Base-by-base conservation (phyloP, 2,888 invertebrate genomes). In the Tridacna crocea region DNA sequence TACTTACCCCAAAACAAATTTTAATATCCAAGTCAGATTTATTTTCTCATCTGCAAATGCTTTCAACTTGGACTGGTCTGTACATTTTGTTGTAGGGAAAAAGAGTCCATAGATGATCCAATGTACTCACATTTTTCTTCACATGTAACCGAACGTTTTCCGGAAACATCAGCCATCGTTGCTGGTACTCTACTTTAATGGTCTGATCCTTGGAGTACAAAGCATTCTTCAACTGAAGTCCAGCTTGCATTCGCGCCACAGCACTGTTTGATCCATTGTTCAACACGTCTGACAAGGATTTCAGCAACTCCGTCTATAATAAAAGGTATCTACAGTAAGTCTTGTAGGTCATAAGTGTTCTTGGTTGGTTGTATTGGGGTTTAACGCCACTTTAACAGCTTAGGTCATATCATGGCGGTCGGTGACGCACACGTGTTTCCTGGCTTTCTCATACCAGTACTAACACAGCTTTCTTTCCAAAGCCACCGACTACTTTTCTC, bases 201-300 rank as follows among this genome's bases (percentile, higher is more conserved):
- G 95, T 95, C 46, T 96, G 95, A 95, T 99, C 99, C 96, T 99
- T 99, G 84, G 99, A 98, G 81, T 98, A 98, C 76, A 99, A 96
- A 92, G 98, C 97, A 95, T 99, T 99, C 95, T 99, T 99, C 77
- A 99, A 96, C 95, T 99, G 99, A 89, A 99, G 95, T 88, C 99
- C 99, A 86, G 99, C 99, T 90, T 99, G 99, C 97, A 98, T 99
- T 80, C 99, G 96, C 58, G 99, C 98, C 92, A 99, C 98, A 76
- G 97, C 97, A 93, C 97, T 98, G 94, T 98, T 98, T 72, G 97
- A 97, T 46, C 97, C 97, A 95, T 98, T 97, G 88, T 97, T 97
- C 93, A 99, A 95, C 76, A 99, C 97, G 94, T 98, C 98, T 70
- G 99, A 98, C 89, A 99, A 95, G 93, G 98, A 97, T 95, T 98